Evolutionary conservation across 2,888 invertebrate genomes (phyloP), one percentile per base, ranked within the genome.

Genomic region (Andricus curvator): DNA sequence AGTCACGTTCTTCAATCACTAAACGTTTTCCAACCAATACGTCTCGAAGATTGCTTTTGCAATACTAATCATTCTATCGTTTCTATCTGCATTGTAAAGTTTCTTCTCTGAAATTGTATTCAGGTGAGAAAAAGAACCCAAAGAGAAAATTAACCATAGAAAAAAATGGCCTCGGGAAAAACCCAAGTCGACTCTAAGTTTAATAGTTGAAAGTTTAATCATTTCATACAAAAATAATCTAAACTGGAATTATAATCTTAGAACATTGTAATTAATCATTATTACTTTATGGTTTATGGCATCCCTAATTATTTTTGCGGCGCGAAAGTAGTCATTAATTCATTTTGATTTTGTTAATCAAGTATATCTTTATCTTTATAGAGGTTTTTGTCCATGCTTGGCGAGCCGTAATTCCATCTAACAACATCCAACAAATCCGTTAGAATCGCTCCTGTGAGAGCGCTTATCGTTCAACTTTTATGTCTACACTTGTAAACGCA

Each of bases 391-490:
- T 74, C 74, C 48, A 51, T 74, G 74, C 51, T 74, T 74, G 74
- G 51, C 74, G 74, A 74, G 74, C 74, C 74, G 74, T 74, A 56
- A 74, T 74, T 74, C 74, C 74, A 74, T 56, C 74, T 74, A 51
- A 51, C 6, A 70, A 48, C 22, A 22, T 62, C 25, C 62, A 25
- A 15, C 22, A 74, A 56, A 74, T 74, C 74, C 74, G 74, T 74
- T 74, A 74, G 74, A 74, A 74, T 74, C 51, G 13, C 33, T 29
- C 56, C 29, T 51, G 70, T 48, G 9, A 51, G 48, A 74, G 74
- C 74, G 20, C 29, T 74, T 74, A 51, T 70, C 68, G 68, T 74
- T 51, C 29, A n/a, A 56, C 51, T 51, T 44, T 11, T 48, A 74
- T 74, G 74, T 33, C 74, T 74, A 56, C 51, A 51, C 70, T 70